phyloP scores from a whole-genome alignment of 2,797 vertebrate species.

The Adelosebastes latens region DNA sequence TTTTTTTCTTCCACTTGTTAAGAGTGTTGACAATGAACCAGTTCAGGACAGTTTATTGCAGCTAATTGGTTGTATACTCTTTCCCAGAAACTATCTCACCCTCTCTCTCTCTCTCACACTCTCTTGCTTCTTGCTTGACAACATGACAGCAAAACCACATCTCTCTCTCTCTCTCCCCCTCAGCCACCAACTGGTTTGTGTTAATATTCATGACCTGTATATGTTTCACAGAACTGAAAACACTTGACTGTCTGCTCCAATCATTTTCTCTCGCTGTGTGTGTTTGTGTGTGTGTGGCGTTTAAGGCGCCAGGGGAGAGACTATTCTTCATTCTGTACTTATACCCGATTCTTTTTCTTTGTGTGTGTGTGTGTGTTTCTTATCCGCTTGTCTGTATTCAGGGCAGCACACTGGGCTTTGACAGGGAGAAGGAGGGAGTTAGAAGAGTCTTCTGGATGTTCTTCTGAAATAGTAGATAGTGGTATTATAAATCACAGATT shows the following conservation, averaged over 20 bases:
- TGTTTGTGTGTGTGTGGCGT: conserved; percentile 27
- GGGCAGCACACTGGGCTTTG: conserved; percentile 39
- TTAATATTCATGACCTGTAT: conserved; percentile 75
- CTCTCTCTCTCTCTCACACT: neutral
- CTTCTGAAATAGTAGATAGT: conserved; percentile 42
- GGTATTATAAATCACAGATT: conserved; percentile 53
- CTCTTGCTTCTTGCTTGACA: conserved; percentile 40
- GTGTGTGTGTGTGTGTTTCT: neutral
- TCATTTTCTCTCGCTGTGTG: conserved; percentile 37
- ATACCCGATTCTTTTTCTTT: conserved; percentile 13
- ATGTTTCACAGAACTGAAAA: conserved; percentile 66
- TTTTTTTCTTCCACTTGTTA: conserved; percentile 39
- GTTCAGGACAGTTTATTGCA: conserved; percentile 68
- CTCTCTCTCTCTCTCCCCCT: conserved; percentile 19
- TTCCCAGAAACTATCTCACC: conserved; percentile 23
- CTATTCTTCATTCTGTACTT: conserved; percentile 62
- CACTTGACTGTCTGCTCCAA: conserved; percentile 71
- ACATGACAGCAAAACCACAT: conserved; percentile 58
- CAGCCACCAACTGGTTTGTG: conserved; percentile 61
- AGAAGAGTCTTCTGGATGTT: conserved; percentile 37
- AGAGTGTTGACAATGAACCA: conserved; percentile 53
- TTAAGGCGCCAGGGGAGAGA: conserved; percentile 29
- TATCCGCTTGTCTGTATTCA: conserved; percentile 54
- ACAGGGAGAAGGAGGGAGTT: conserved; percentile 38
- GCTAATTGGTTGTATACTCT: conserved; percentile 67